Evolutionary conservation across 2,888 invertebrate genomes (phyloP).

Genomic region (Polydrusus pterygomalis): DNA sequence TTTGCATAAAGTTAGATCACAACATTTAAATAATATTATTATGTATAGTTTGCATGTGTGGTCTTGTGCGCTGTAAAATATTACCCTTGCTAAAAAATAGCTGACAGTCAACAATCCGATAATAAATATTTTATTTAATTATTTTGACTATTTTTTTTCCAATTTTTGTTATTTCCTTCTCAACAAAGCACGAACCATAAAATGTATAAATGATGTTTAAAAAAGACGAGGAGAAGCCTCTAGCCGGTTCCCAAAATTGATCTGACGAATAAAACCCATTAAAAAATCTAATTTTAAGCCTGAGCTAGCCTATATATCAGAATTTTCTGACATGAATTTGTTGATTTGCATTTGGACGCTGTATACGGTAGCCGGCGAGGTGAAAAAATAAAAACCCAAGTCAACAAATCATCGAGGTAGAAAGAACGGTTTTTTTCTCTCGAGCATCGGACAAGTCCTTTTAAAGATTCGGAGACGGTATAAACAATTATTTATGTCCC

Average conservation of each 20-base stretch:
- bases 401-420: constrained; percentile 67
- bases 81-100: too few species aligned
- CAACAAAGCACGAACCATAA: constrained; percentile 6
- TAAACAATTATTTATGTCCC: constrained; percentile 49
- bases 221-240: constrained; percentile 17
- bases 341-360: constrained; percentile 68
- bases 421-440: constrained; percentile 41
- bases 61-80: too few species aligned
- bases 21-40: too few species aligned
- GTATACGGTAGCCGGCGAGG: constrained; percentile 65
- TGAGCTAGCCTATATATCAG: constrained; percentile 64
- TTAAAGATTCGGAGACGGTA: constrained; percentile 40
- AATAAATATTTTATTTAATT: constrained; percentile 1
- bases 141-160: background rate
- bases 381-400: constrained; percentile 63
- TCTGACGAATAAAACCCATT: constrained; percentile 36
- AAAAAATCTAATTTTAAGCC: constrained; percentile 64
- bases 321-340: constrained; percentile 64
- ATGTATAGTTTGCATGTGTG: too few species aligned
- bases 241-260: constrained; percentile 43
- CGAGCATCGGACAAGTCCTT: constrained; percentile 39
- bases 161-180: background rate
- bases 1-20: too few species aligned
- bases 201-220: constrained; percentile 19
- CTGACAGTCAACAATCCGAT: too few species aligned